Evolutionary conservation across 2,113 vertebrate genomes (phyloP).

Genomic region (Acanthochromis polyacanthus): DNA sequence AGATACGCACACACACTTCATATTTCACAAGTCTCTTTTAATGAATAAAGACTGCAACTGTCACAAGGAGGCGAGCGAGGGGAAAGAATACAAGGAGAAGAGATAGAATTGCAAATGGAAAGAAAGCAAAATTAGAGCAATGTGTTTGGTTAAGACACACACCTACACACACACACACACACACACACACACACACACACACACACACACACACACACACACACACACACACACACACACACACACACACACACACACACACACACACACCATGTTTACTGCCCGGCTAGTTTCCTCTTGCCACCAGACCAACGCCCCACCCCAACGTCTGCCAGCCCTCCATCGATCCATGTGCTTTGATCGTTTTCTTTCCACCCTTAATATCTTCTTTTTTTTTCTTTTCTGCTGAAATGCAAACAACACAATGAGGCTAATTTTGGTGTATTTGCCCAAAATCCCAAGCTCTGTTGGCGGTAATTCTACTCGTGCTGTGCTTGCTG

Average conservation of each 20-base stretch:
- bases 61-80: not conserved
- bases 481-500: constrained; percentile 73
- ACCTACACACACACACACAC: no score
- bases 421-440: constrained; percentile 93
- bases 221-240: constrained; percentile 18
- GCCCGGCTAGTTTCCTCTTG: constrained; percentile 34
- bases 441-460: constrained; percentile 91
- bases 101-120: constrained; percentile 20
- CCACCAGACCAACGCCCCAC: constrained; percentile 15
- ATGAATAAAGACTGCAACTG: constrained; percentile 20
- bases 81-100: not conserved
- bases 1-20: not conserved
- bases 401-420: constrained; percentile 91
- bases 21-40: not conserved
- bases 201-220: not conserved
- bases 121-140: not conserved
- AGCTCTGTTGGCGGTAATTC: constrained; percentile 82
- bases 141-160: constrained; percentile 17
- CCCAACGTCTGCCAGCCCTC: constrained; percentile 38
- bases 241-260: no score
- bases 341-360: constrained; percentile 25
- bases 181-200: no score
- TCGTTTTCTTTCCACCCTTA: constrained; percentile 40
- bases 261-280: constrained; percentile 37
- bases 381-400: not conserved